Base-by-base conservation (phyloP, 2,113 vertebrate genomes). In the Leptosomus discolor region DNA sequence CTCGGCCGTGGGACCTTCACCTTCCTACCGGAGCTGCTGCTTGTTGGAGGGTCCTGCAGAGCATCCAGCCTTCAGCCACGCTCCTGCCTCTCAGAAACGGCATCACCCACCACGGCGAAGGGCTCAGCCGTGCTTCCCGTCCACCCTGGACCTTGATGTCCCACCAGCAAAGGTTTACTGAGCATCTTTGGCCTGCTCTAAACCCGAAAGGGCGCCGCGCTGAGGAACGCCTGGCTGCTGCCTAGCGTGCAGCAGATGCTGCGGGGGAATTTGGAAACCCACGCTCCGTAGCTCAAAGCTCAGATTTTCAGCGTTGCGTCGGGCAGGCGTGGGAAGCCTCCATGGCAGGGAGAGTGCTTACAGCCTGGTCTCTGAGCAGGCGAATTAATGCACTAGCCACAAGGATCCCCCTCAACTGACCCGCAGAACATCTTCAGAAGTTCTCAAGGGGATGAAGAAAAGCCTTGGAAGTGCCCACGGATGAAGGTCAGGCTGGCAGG, bases 21-120 rank as follows among this genome's bases (percentile, higher is more conserved):
- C 41, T 89, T 94, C 60, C 50, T 37, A 17, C 60, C 29, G 8
- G 53, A 94, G 51, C 46, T 0, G 3, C 36, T 48, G 29, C 50
- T 69, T 53, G 26, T 9, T 39, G n/a, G 65, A 85, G 32, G 58
- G 29, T 61, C 51, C 67, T 18, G 43, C 65, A 43, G 73, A 84
- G 32, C 88, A 48, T 15, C 50, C 74, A 50, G 20, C 67, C 37
- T 87, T 36, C 73, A 82, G 24, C 73, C 12, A 8, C 46, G 0
- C 22, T 73, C 50, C 77, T 67, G 46, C 48, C 43, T 56, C 41
- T n/a, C 30, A 94, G 94, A 46, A 91, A 54, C 2, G 12, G 2
- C 29, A 3, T 56, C 9, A 0, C 18, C 24, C 27, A 3, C 23
- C 69, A 8, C 0, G 2, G 39, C 17, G 1, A 61, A 45, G 37